Evolutionary conservation across 1,140 invertebrate genomes (phyloP), one percentile per base, ranked within the genome.

Genomic region (Micrasema longulum): DNA sequence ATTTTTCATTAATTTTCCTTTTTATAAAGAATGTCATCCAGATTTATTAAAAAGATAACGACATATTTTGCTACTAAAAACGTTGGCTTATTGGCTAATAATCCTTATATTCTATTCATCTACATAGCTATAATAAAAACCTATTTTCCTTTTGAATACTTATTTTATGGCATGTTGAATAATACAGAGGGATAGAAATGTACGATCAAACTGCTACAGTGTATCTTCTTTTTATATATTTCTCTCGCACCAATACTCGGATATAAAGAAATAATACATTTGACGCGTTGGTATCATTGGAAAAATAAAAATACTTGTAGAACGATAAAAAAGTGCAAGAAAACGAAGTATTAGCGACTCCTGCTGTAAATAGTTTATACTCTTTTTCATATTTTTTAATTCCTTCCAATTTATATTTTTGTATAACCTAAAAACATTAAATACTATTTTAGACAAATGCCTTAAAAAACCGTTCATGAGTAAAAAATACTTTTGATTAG

Each of bases 111-210:
- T 31, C 26, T 60, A 60, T 36, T 60, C 55, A 60, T 60, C 36
- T 60, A 18, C 35, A 2, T 31, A n/a, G 26, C 52, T 31, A 31
- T 31, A 53, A 41, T 38, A 41, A 38, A 38, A 60, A 36, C 55
- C 35, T 20, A 20, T 18, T 41, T 73, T 73, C 36, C 20, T 65
- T 69, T 20, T 14, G 31, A 69, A 69, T 69, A 52, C 43, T 60
- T 69, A 69, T 69, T 69, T 69, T 69, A 69, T 62, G 35, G 36
- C 68, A 45, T 57, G 36, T 41, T 62, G 47, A 57, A 69, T 69
- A 69, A 60, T 69, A 52, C 41, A 50, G 47, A 69, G 7, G 55
- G 23, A 50, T 57, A 43, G 36, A 45, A 69, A 69, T 50, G 14
- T 62, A 50, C 41, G 12, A 50, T 47, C 22, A 63, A 50, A 50